phyloP scores from a whole-genome alignment of 53 echinoderm and acorn worm species.

The Arbacia lixula region DNA sequence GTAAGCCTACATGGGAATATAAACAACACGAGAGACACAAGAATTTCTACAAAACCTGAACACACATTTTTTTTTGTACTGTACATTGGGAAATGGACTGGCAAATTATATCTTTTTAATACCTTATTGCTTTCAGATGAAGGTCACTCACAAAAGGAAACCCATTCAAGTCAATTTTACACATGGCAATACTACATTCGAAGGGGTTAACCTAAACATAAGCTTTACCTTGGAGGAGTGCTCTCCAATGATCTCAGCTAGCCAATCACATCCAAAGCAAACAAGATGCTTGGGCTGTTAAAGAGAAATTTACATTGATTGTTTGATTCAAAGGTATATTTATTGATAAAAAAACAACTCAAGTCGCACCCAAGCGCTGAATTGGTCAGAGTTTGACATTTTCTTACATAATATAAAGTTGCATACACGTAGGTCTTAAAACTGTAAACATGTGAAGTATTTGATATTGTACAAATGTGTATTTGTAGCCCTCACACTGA shows the following conservation, averaged over 20 bases:
- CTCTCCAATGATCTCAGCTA: neutral
- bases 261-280: slow-evolving; percentile 11
- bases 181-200: neutral
- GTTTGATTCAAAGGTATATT: too few relatives aligned
- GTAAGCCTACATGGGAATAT: too few relatives aligned
- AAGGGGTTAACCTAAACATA: slow-evolving; percentile 30
- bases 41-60: neutral
- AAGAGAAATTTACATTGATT: slow-evolving; percentile 19
- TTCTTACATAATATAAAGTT: too few relatives aligned
- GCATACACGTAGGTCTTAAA: too few relatives aligned
- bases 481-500: neutral
- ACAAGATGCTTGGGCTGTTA: slow-evolving; percentile 10
- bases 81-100: slow-evolving; percentile 30
- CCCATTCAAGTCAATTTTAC: neutral
- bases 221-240: neutral
- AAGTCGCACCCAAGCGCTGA: too few relatives aligned
- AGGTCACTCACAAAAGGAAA: slow-evolving; percentile 31
- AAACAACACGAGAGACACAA: neutral
- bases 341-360: too few relatives aligned
- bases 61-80: neutral
- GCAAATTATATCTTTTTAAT: slow-evolving; percentile 28
- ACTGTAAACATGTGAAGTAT: too few relatives aligned
- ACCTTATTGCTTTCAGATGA: slow-evolving; percentile 22
- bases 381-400: too few relatives aligned
- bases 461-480: too few relatives aligned